Percentiles rank a stretch among this genome's conserved stretches.
These are phyloP conservation scores for Acanthococcus lagerstroemiae DNA, from an alignment of 2,888 invertebrate genomes.

Conservation along the genomic window DNA sequence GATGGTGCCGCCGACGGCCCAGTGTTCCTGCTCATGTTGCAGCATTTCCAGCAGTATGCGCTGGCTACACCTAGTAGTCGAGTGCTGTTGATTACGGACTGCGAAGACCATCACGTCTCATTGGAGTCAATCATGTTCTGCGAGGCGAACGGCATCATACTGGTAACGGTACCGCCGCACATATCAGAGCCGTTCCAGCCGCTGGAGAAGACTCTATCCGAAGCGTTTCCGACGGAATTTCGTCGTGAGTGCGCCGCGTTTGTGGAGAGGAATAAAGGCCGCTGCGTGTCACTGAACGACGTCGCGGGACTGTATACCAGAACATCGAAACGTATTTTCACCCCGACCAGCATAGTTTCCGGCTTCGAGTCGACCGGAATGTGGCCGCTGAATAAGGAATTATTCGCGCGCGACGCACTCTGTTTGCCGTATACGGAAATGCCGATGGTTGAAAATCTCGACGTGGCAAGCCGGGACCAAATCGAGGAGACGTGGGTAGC, in stretches of 20 bases:
- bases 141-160: neutral
- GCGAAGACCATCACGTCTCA: neutral
- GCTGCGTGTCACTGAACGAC: neutral
- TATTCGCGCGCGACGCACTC: neutral
- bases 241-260: neutral
- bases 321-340: neutral
- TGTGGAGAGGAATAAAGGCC: neutral
- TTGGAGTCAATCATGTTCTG: neutral
- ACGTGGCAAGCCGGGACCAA: too few relatives aligned
- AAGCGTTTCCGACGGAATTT: neutral
- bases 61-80: neutral
- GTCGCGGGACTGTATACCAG: neutral
- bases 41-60: neutral
- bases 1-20: neutral
- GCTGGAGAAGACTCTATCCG: neutral
- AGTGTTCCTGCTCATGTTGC: neutral
- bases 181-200: neutral
- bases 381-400: neutral
- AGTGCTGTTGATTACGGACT: neutral
- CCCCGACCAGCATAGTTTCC: neutral
- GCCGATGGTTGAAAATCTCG: too few relatives aligned
- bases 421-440: neutral
- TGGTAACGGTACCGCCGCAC: neutral
- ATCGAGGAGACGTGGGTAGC: too few relatives aligned
- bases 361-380: neutral